Evolutionary conservation across 2,113 vertebrate species (phyloP), one percentile per base, ranked within the genome.

Genomic region (Synodontis membranacea): DNA sequence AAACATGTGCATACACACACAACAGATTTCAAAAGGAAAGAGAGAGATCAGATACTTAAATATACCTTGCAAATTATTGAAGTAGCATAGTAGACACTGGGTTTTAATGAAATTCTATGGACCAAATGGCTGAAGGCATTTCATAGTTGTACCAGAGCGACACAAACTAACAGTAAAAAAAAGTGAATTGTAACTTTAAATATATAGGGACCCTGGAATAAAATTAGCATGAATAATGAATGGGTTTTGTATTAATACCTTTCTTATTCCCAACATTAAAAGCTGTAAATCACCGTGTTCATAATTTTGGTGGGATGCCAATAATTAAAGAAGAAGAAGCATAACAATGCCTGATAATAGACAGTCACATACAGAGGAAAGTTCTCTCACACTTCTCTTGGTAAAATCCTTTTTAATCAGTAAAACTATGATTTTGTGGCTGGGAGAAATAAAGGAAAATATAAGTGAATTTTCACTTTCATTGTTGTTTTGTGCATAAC

Each of bases 401-500:
- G 64, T 86, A 86, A 88, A 88, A 70, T 25, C 54, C 82, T 58
- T 86, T 83, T 64, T 81, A 44, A 52, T 60, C 25, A 83, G 70
- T 56, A 72, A 79, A 31, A 48, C 56, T 42, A 68, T 19, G 42
- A 83, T 78, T 86, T 42, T 70, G 84, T 56, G 80, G 80, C 54
- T 46, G 54, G 64, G 74, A 52, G 31, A 82, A 89, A 94, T 94
- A 91, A 94, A 94, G 93, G 88, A 91, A 85, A 93, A 92, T 90
- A 78, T 48, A 90, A 91, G 76, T 90, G 91, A 90, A 84, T 92
- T 66, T 66, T 66, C 15, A 68, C 66, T 42, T 4, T 70, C 0
- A 7, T 70, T n/a, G n/a, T n/a, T n/a, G 90, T 89, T 84, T 93
- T 93, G 91, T 89, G 91, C 93, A 92, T 93, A 91, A 92, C 89